Conservation (phyloP, 2,888 invertebrate species). For the Stegophylla sp. region DNA sequence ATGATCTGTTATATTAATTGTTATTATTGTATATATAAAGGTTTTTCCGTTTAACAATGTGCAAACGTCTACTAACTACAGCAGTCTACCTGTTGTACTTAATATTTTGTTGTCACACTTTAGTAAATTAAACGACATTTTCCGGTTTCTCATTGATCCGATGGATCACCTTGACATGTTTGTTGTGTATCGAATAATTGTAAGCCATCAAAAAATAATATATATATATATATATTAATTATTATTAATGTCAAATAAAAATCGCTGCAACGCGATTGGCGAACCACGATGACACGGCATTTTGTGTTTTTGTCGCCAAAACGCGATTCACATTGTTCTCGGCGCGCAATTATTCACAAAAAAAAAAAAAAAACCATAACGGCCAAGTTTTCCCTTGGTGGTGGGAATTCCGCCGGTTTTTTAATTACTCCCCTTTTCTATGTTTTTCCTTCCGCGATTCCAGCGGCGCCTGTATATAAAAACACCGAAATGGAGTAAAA, state of each 20-base stretch:
- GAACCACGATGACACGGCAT: slow-evolving; percentile 16
- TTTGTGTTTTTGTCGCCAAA: slow-evolving; percentile 6
- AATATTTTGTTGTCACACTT: slow-evolving; percentile 26
- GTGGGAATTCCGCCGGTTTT: slow-evolving; percentile 13
- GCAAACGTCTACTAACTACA: background rate
- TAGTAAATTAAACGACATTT: slow-evolving; percentile 23
- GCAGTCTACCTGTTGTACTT: background rate
- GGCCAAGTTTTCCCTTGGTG: slow-evolving; percentile 17
- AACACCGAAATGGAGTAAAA: slow-evolving; percentile 3
- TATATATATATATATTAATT: no score
- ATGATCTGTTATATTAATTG: background rate
- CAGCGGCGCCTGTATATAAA: no score
- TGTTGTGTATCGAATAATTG: slow-evolving; percentile 7
- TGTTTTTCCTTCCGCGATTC: background rate
- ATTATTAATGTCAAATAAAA: slow-evolving; percentile 9
- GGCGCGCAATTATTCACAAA: no score
- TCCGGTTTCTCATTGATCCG: slow-evolving; percentile 39
- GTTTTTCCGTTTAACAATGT: slow-evolving; percentile 11
- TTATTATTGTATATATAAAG: background rate
- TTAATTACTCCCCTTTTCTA: slow-evolving; percentile 25
- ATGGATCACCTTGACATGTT: slow-evolving; percentile 39
- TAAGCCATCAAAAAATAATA: background rate
- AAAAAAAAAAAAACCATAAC: no score
- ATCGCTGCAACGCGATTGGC: background rate
- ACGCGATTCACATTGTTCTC: slow-evolving; percentile 21